These are phyloP conservation scores for Coenonympha glycerion DNA, from an alignment of 2,888 invertebrate species.

Conservation along the genomic window DNA sequence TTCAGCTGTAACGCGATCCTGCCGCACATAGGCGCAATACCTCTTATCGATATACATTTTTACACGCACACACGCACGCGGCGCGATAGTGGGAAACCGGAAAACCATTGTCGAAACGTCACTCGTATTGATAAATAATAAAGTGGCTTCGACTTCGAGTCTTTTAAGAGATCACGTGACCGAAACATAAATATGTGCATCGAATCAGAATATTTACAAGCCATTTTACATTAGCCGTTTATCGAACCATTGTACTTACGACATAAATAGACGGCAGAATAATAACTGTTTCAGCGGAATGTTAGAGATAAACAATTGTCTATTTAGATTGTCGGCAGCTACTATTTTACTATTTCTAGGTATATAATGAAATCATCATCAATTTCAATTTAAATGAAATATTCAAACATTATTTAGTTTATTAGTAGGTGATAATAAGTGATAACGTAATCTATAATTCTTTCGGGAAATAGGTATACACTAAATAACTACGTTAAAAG, in stretches of 20 bases:
- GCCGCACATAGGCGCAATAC: conserved; percentile 45
- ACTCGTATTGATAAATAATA: conserved; percentile 38
- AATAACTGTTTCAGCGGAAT: neutral
- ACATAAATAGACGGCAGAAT: neutral
- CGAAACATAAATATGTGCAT: conserved; percentile 18
- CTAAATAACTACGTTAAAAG: too few species aligned
- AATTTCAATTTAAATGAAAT: too few species aligned
- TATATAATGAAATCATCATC: too few species aligned
- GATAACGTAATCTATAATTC: too few species aligned
- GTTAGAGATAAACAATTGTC: neutral
- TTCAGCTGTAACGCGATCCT: conserved; percentile 75
- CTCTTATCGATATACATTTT: conserved; percentile 20
- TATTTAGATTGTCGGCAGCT: neutral
- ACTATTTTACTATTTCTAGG: neutral
- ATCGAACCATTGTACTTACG: conserved; percentile 11
- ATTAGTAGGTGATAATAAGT: too few species aligned
- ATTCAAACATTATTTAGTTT: too few species aligned
- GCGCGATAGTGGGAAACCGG: conserved; percentile 35
- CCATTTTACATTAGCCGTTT: conserved; percentile 9
- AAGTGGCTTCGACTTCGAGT: conserved; percentile 24
- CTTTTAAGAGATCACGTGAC: conserved; percentile 29
- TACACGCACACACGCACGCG: conserved; percentile 27
- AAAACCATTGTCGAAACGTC: conserved; percentile 45
- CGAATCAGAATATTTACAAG: conserved; percentile 19
- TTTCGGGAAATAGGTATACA: too few species aligned